phyloP scores from a whole-genome alignment of 1,140 invertebrate genomes.

The Colletes latitarsis region DNA sequence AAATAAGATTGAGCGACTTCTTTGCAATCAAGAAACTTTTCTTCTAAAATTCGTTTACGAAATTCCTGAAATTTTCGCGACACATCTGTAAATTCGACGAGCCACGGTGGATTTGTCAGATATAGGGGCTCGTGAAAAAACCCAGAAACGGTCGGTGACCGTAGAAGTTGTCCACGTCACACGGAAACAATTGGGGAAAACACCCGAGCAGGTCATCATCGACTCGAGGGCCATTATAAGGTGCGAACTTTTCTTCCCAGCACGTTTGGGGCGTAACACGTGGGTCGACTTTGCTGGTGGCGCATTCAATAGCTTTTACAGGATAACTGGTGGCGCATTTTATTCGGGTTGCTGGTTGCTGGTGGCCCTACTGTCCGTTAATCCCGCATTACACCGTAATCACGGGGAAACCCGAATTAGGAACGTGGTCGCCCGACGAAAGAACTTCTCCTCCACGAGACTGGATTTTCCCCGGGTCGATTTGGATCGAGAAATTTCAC shows the following conservation, averaged over 20 bases:
- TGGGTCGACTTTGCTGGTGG: slow-evolving; percentile 59
- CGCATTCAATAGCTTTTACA: slow-evolving; percentile 38
- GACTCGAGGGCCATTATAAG: slow-evolving; percentile 21
- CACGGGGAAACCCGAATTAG: slow-evolving; percentile 41
- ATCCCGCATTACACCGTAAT: slow-evolving; percentile 31
- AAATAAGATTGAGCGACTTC: too few relatives aligned
- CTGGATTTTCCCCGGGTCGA: not conserved
- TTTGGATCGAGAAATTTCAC: too few relatives aligned
- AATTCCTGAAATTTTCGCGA: too few relatives aligned
- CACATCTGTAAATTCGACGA: too few relatives aligned
- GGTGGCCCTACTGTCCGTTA: slow-evolving; percentile 54
- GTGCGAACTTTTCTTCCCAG: slow-evolving; percentile 14
- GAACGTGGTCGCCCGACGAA: not conserved
- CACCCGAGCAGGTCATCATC: slow-evolving; percentile 37
- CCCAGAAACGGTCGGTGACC: not conserved
- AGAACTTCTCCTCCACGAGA: fast-evolving
- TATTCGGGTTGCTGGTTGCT: slow-evolving; percentile 17
- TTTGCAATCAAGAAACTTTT: too few relatives aligned
- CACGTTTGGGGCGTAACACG: slow-evolving; percentile 44
- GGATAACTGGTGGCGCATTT: slow-evolving; percentile 52
- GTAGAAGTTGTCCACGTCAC: not conserved
- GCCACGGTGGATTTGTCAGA: not conserved
- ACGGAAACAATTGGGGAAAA: slow-evolving; percentile 46
- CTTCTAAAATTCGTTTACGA: too few relatives aligned
- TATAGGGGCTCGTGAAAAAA: not conserved